Conservation (phyloP, 2,888 invertebrate genomes). For the Philopedon plagiatum region DNA sequence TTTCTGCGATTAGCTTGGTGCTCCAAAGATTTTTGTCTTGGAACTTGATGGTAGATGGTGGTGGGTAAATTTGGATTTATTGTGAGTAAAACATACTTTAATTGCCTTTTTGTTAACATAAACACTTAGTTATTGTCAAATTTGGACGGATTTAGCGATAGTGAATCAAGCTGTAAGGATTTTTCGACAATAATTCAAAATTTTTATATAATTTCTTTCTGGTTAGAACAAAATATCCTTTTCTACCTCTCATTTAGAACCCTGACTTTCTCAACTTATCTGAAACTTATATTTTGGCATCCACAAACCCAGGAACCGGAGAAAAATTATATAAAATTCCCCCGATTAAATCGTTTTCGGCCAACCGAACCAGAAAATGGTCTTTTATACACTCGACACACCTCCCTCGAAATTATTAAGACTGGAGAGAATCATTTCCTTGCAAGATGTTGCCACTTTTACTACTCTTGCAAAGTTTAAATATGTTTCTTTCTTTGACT, state of each 20-base stretch:
- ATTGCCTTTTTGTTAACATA: no score
- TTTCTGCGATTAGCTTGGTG: no score
- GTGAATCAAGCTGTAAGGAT: no score
- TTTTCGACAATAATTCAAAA: no score
- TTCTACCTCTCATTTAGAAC: not conserved
- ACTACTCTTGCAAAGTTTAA: not conserved
- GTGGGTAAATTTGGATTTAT: no score
- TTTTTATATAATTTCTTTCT: not conserved
- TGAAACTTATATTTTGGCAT: constrained; percentile 28
- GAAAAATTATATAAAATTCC: constrained; percentile 52
- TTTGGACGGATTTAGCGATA: no score
- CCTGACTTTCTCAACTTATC: constrained; percentile 3
- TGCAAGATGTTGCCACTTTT: constrained; percentile 30
- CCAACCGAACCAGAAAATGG: constrained; percentile 53
- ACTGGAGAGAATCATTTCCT: constrained; percentile 43
- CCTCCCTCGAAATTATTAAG: constrained; percentile 46
- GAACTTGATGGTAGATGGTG: no score
- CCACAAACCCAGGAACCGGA: constrained; percentile 35
- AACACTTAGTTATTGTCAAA: no score
- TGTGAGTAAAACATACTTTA: no score
- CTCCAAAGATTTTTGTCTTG: no score
- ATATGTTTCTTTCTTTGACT: no score
- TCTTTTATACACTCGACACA: constrained; percentile 51
- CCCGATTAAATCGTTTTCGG: constrained; percentile 50
- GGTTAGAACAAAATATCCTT: not conserved